Evolutionary conservation across 2,113 vertebrate species (phyloP).

Genomic region (Cephalopholis sonnerati): DNA sequence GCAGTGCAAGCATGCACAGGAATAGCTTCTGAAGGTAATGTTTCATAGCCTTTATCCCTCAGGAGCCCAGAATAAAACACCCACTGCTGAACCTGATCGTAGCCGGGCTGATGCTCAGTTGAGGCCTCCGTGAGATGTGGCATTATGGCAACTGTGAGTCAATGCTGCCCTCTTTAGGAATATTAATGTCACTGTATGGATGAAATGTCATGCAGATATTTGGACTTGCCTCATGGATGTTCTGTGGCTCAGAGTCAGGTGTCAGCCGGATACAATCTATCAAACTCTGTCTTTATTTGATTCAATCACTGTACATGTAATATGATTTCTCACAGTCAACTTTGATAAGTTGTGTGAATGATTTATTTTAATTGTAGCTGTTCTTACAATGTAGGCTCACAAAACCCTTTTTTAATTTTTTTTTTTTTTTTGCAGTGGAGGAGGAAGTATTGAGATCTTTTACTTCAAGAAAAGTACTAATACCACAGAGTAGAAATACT

Average conservation of each 20-base stretch:
- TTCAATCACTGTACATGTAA: neutral
- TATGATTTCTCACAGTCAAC: neutral
- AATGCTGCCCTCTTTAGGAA: slow-evolving; percentile 82
- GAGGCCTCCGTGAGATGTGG: slow-evolving; percentile 22
- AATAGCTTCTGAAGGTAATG: neutral
- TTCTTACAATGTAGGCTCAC: neutral
- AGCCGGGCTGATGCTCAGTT: neutral
- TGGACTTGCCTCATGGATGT: neutral
- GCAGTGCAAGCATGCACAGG: neutral
- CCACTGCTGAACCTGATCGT: neutral
- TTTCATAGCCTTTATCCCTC: slow-evolving; percentile 17
- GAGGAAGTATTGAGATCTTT: neutral
- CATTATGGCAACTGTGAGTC: slow-evolving; percentile 53
- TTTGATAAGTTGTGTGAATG: neutral
- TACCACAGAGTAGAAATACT: neutral
- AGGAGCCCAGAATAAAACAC: slow-evolving; percentile 34
- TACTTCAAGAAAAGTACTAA: neutral
- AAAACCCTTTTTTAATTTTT: neutral
- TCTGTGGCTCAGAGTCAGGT: neutral
- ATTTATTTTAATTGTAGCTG: neutral
- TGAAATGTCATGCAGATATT: neutral
- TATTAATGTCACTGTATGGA: neutral
- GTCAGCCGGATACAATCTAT: neutral
- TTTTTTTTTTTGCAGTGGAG: neutral
- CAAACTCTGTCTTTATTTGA: neutral